Conservation (phyloP, 2,888 invertebrate genomes). For the Enoplolaimus lenunculus region DNA sequence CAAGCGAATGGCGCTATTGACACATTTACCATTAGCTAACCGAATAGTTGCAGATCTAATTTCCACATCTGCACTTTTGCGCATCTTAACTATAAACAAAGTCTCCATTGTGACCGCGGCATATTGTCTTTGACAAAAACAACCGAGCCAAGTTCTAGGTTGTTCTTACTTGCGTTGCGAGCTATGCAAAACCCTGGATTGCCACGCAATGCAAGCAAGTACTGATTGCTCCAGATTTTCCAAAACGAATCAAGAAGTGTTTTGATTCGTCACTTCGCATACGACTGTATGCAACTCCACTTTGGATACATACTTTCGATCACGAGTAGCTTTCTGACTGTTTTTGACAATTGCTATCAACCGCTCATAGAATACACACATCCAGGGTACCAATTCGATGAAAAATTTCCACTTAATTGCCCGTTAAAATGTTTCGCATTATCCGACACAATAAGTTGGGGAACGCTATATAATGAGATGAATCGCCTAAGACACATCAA, state of each 20-base stretch:
- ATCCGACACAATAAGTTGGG: background rate
- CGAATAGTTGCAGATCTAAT: background rate
- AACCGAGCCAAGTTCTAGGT: background rate
- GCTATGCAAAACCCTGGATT: background rate
- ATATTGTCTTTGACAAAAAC: constrained; percentile 7
- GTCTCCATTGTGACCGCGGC: background rate
- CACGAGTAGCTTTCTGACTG: background rate
- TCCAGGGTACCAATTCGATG: background rate
- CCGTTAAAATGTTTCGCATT: background rate
- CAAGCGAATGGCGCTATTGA: background rate
- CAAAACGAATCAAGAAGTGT: background rate
- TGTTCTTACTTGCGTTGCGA: background rate
- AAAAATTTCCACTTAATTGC: background rate
- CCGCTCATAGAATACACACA: background rate
- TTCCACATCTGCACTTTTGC: background rate
- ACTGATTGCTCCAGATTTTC: background rate
- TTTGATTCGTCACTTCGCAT: background rate
- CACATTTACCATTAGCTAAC: background rate
- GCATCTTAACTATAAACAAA: background rate
- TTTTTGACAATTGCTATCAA: background rate
- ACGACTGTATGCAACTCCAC: background rate
- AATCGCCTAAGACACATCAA: background rate
- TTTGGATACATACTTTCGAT: background rate
- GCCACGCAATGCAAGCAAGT: background rate
- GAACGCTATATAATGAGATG: background rate